Evolutionary conservation across 2,113 vertebrate genomes (phyloP), one percentile per base, ranked within the genome.

Genomic region (Poicephalus meyeri): DNA sequence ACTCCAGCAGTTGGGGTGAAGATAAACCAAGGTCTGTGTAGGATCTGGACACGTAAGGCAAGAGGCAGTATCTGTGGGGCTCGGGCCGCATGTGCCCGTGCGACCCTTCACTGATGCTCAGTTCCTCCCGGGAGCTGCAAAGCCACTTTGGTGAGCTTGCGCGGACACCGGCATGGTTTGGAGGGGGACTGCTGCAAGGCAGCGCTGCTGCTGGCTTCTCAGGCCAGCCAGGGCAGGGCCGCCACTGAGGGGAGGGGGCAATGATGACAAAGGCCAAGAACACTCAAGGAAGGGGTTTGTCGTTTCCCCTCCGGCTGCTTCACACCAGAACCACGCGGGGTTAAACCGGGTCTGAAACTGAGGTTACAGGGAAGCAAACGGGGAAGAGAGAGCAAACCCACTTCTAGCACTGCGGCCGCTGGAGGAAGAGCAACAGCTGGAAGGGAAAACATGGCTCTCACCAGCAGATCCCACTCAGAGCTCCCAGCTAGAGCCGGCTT

Each of bases 11-110:
- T 96, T 73, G 78, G 94, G 44, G 11, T 95, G 47, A 93, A 97
- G 96, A 97, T 93, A 96, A 97, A 95, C 97, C 91, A 92, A 91
- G 78, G 97, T 97, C 97, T 97, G 77, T 81, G 90, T 80, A 91
- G 97, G 97, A 94, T 96, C 97, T 97, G 94, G 91, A 97, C 97
- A 96, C 76, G 74, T 98, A 98, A 98, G 98, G 98, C 98, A 98
- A 98, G 98, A 98, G 98, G 97, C 97, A 69, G 31, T 81, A 98
- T 89, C 96, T 93, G 93, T 21, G 46, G 94, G 96, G 96, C 97
- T 96, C 35, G 91, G 97, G 97, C 91, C 82, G 58, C 97, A 55
- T 29, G 88, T 76, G 94, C 89, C 76, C 41, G 42, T 11, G 91
- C 18, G 24, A 95, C 80, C 93, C 89, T 76, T 61, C 52, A 19